Base-by-base conservation (phyloP, 2,113 vertebrate species). In the Todiramphus chloris region DNA sequence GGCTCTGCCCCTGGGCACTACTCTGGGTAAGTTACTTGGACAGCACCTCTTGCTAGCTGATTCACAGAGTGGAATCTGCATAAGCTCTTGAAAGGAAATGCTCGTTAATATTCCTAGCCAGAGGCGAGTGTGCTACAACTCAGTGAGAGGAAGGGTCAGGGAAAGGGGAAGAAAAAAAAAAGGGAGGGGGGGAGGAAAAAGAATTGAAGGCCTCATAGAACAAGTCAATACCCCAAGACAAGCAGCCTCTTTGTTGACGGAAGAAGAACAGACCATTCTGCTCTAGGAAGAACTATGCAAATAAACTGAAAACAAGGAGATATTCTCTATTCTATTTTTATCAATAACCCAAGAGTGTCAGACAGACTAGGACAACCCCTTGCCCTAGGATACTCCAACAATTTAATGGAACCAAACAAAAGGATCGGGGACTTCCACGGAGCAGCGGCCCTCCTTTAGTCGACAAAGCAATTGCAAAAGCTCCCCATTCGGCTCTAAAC, bases 101-200 rank as follows among this genome's bases (percentile, higher is more conserved):
- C 85, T 97, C 91, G 86, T 97, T 97, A 93, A 95, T 93, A 98
- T 97, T 98, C 91, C 90, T 95, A 87, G 91, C 93, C 87, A 90
- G 97, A 88, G 83, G 94, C 96, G 93, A 96, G 91, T 86, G 76
- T 81, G 87, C 86, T 97, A 56, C 95, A 96, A 88, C 93, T 97
- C 84, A 94, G 74, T 43, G 75, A 96, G 94, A 95, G 66, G 83
- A 95, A 89, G 90, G 90, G 89, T 94, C 73, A 81, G 59, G 51
- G 85, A 68, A 95, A 89, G 43, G 69, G 56, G 16, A 41, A 13
- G 59, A 37, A 51, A 64, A 41, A 39, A 39, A 80, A 30, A 41
- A 77, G 15, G 43, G 43, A 14, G 43, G 43, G 43, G 43, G 15
- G 43, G 43, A 43, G 43, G 43, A 43, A 27, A 78, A 95, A 97